These are phyloP conservation scores for Sarcophaga carnaria DNA, from an alignment of 2,888 invertebrate genomes.

Conservation along the genomic window DNA sequence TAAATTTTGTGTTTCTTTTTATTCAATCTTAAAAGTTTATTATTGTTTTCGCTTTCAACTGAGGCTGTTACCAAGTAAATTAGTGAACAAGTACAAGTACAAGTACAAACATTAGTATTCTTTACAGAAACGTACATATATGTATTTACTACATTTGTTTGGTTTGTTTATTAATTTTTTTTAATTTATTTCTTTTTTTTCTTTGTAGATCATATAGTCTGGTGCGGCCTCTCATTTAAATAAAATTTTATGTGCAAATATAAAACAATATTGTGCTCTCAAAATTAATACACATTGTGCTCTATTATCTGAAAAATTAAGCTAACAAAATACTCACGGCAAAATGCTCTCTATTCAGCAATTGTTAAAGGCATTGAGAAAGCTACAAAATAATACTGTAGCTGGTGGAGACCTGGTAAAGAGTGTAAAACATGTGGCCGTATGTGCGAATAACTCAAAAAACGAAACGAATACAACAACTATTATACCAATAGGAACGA, in stretches of 20 bases:
- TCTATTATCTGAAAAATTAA: conserved; percentile 3
- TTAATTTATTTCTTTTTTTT: conserved; percentile 1
- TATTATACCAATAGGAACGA: conserved; percentile 66
- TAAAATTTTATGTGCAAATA: background rate
- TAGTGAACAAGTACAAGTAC: background rate
- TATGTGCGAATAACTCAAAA: conserved; percentile 51
- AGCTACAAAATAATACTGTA: conserved; percentile 70
- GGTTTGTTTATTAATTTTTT: conserved; percentile 27
- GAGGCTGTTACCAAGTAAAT: conserved; percentile 42
- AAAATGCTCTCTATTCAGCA: conserved; percentile 78
- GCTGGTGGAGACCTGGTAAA: conserved; percentile 72
- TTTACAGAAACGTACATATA: background rate
- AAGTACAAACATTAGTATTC: conserved; percentile 3
- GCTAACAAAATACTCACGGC: conserved; percentile 8
- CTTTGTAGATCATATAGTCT: conserved; percentile 57
- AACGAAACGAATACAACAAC: conserved; percentile 34
- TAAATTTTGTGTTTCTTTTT: too few relatives aligned
- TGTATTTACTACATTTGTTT: conserved; percentile 7
- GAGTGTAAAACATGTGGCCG: conserved; percentile 71
- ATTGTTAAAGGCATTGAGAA: conserved; percentile 75
- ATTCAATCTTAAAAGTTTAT: too few relatives aligned
- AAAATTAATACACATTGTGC: conserved; percentile 12
- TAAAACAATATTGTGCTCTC: conserved; percentile 17
- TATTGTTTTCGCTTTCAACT: too few relatives aligned
- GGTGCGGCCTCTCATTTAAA: conserved; percentile 40